Conservation (phyloP, 2,888 invertebrate species). For the Clusia tigrina region DNA sequence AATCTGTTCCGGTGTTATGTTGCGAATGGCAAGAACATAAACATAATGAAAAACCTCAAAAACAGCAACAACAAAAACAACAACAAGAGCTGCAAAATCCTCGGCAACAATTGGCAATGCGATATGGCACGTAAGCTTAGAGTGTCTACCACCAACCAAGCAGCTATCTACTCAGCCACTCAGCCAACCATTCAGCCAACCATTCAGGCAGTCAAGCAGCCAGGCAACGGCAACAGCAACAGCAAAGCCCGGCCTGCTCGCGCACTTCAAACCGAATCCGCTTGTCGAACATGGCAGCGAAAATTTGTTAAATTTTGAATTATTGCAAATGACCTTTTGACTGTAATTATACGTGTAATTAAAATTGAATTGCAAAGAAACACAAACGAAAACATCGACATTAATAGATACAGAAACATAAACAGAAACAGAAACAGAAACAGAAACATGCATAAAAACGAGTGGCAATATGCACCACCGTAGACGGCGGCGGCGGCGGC, state of each 20-base stretch:
- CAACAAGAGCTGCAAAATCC: neutral
- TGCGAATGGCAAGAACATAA: neutral
- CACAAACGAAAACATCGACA: slow-evolving; percentile 11
- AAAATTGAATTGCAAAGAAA: slow-evolving; percentile 32
- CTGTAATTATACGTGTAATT: slow-evolving; percentile 40
- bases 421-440: too few relatives aligned
- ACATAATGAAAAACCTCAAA: too few relatives aligned
- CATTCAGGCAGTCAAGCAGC: too few relatives aligned
- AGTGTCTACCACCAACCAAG: too few relatives aligned
- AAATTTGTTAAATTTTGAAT: slow-evolving; percentile 11
- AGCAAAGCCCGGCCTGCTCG: neutral
- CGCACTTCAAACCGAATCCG: neutral
- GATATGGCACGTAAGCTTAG: too few relatives aligned
- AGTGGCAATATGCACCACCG: too few relatives aligned
- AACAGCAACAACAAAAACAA: neutral
- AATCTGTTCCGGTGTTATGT: too few relatives aligned
- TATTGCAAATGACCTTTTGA: slow-evolving; percentile 36
- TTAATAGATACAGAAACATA: too few relatives aligned
- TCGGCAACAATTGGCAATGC: neutral
- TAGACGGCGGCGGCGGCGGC: too few relatives aligned
- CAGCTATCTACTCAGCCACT: too few relatives aligned
- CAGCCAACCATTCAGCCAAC: too few relatives aligned
- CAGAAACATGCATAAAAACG: too few relatives aligned
- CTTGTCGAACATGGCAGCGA: neutral
- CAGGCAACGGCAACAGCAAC: neutral